phyloP scores from a whole-genome alignment of 2,888 invertebrate genomes.

The Gari tellinella region DNA sequence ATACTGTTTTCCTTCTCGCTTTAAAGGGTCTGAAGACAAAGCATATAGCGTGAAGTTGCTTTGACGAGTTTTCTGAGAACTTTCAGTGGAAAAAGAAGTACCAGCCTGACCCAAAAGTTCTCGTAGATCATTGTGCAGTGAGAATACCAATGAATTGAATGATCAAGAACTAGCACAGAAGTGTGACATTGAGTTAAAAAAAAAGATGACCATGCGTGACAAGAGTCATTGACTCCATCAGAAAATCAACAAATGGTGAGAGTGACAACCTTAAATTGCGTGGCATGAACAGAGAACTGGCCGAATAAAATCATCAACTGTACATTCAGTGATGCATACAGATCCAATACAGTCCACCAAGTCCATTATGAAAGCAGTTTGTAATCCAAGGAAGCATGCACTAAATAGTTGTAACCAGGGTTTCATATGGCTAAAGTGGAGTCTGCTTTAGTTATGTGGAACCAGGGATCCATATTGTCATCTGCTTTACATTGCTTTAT shows the following conservation, averaged over 20 bases:
- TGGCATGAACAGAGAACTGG: conserved; percentile 36
- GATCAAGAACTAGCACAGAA: neutral
- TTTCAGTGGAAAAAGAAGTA: conserved; percentile 9
- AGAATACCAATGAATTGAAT: neutral
- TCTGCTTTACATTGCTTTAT: too few species aligned
- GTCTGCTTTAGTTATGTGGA: too few species aligned
- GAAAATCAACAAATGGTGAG: conserved; percentile 7
- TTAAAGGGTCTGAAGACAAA: neutral
- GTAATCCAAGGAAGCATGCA: too few species aligned
- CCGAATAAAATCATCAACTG: conserved; percentile 25
- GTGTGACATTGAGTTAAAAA: neutral
- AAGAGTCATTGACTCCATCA: conserved; percentile 7
- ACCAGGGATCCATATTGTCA: too few species aligned
- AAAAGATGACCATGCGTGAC: neutral
- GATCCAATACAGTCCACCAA: conserved; percentile 4
- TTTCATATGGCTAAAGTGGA: too few species aligned
- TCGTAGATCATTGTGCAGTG: neutral
- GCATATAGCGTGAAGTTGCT: conserved; percentile 21
- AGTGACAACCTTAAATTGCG: conserved; percentile 1
- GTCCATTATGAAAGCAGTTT: conserved; percentile 5
- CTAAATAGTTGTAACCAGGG: too few species aligned
- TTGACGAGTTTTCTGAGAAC: conserved; percentile 10
- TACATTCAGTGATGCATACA: conserved; percentile 20
- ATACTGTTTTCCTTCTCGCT: neutral
- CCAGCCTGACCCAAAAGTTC: neutral